phyloP scores from a whole-genome alignment of 2,888 invertebrate genomes.

The Scaptodrosophila latifasciaeformis region DNA sequence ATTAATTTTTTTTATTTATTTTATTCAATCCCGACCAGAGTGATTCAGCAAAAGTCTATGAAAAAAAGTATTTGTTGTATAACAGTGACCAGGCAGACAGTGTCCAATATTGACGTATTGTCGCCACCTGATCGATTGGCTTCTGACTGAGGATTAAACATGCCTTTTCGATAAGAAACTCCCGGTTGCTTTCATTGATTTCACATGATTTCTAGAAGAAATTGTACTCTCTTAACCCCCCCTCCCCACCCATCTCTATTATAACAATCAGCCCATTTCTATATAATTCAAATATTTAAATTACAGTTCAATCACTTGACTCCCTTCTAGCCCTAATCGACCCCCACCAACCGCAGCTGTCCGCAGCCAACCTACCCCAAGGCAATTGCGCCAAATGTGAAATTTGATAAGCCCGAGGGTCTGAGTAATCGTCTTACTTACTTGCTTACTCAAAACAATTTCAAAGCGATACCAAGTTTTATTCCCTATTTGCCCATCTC shows the following conservation, averaged over 20 bases:
- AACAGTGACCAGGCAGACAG: constrained; percentile 15
- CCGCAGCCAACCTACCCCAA: constrained; percentile 17
- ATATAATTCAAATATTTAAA: too few species aligned
- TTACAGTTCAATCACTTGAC: too few species aligned
- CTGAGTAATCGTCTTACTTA: too few species aligned
- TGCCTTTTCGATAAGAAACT: neutral
- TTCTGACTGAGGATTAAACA: neutral
- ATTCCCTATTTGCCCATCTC: neutral
- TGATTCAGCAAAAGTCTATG: too few species aligned
- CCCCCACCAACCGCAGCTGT: too few species aligned
- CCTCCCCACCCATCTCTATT: neutral
- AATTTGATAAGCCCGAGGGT: neutral
- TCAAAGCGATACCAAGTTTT: neutral
- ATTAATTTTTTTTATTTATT: too few species aligned
- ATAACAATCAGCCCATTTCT: neutral
- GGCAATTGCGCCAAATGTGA: neutral
- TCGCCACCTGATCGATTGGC: constrained; percentile 35
- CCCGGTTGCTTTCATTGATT: neutral
- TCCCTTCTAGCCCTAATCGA: too few species aligned
- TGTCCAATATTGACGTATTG: constrained; percentile 1
- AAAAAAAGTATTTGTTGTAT: too few species aligned
- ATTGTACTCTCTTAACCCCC: too few species aligned
- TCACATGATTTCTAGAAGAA: too few species aligned
- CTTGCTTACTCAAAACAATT: neutral
- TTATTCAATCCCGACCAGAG: too few species aligned